Percentiles rank a stretch among this genome's conserved stretches.
These are phyloP conservation scores for Kuschelorhynchus macadamiae DNA, from an alignment of 2,888 invertebrate genomes.

Conservation along the genomic window DNA sequence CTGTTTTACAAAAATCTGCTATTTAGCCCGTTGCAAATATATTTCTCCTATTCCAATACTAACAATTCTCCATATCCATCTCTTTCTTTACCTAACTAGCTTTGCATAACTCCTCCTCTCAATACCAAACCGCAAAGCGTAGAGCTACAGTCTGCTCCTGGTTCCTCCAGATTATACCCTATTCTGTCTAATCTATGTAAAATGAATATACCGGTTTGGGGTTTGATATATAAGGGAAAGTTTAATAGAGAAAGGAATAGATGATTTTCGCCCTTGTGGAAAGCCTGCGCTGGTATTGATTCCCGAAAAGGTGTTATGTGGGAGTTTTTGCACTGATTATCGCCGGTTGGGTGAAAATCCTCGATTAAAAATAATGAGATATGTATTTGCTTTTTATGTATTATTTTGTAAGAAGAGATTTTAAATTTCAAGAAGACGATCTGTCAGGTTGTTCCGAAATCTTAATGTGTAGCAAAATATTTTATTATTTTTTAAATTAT, in stretches of 20 bases:
- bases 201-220: not conserved
- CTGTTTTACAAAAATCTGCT: not conserved
- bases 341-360: too few relatives aligned
- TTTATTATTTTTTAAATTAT: too few relatives aligned
- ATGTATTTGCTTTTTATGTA: too few relatives aligned
- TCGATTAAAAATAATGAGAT: too few relatives aligned
- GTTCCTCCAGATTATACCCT: not conserved
- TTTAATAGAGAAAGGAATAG: slow-evolving; percentile 3
- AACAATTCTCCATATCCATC: not conserved
- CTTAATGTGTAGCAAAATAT: too few relatives aligned
- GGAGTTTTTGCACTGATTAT: slow-evolving; percentile 23
- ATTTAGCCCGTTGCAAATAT: not conserved
- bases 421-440: too few relatives aligned
- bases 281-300: slow-evolving; percentile 30
- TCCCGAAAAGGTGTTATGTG: slow-evolving; percentile 14
- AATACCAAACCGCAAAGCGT: not conserved
- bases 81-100: not conserved
- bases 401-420: too few relatives aligned
- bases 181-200: not conserved
- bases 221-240: not conserved
- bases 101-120: not conserved
- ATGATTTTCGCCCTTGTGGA: not conserved
- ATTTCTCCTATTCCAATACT: not conserved
- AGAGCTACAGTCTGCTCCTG: not conserved
- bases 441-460: too few relatives aligned